Evolutionary conservation across 35 echinoderm and acorn worm species (phyloP).

Genomic region (Ophiothrix spiculata): DNA sequence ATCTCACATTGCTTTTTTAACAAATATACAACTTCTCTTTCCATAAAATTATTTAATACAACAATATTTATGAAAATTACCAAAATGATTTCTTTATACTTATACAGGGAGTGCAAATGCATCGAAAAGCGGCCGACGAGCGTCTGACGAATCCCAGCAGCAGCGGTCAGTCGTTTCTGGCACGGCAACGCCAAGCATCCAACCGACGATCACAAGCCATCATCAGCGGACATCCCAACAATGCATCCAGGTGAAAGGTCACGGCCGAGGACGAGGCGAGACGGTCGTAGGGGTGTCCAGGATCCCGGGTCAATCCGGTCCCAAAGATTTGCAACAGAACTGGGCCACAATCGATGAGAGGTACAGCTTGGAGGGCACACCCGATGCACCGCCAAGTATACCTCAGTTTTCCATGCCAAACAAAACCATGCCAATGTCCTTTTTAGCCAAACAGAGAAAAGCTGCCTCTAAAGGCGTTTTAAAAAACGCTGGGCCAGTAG

Average conservation of each 20-base stretch:
- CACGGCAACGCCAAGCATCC: slow-evolving; percentile 89
- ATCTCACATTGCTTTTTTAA: no score
- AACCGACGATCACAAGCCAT: slow-evolving; percentile 73
- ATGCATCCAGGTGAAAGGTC: slow-evolving; percentile 48
- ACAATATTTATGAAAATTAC: no score
- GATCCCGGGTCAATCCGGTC: not conserved
- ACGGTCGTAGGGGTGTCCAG: not conserved
- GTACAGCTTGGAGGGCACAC: not conserved
- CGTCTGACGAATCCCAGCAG: slow-evolving; percentile 55
- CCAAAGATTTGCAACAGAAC: not conserved
- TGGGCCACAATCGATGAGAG: no score
- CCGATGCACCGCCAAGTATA: not conserved
- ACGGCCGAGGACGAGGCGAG: not conserved
- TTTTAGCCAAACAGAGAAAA: not conserved
- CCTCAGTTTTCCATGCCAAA: not conserved
- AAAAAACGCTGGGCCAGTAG: not conserved
- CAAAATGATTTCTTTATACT: no score
- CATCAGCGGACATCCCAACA: slow-evolving; percentile 34
- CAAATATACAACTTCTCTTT: no score
- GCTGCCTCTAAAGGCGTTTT: not conserved
- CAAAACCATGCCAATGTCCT: not conserved
- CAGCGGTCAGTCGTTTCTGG: slow-evolving; percentile 90
- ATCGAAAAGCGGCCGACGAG: slow-evolving; percentile 92
- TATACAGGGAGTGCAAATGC: slow-evolving; percentile 85
- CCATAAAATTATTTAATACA: no score